A percentile compares a stretch with the other conserved stretches of the same genome.
These are phyloP conservation scores for Ibycter americanus DNA, from an alignment of 2,797 vertebrate species.

Conservation along the genomic window DNA sequence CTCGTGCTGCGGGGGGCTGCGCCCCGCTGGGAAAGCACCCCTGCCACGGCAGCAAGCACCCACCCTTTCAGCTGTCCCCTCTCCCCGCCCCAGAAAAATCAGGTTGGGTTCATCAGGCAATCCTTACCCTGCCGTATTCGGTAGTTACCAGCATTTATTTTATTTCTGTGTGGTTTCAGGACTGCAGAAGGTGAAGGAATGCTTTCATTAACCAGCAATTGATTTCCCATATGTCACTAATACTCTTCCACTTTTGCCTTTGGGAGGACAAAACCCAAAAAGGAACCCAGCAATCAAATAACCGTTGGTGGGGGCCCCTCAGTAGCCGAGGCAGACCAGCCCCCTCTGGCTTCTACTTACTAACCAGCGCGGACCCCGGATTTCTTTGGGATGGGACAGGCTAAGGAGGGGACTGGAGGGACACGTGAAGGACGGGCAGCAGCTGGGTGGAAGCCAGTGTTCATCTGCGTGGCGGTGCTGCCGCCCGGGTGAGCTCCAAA, in stretches of 20 bases:
- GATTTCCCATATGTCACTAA: slow-evolving; percentile 23
- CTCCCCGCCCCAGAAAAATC: not conserved
- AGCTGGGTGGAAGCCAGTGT: not conserved
- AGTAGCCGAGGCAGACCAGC: not conserved
- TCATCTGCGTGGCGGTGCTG: rapidly evolving
- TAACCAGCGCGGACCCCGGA: not conserved
- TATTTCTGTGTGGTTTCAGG: not conserved
- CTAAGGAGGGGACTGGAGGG: rapidly evolving
- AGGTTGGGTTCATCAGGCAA: not conserved
- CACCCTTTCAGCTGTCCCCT: not conserved
- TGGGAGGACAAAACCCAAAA: not conserved
- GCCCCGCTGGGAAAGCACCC: not conserved
- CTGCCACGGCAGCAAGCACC: not conserved
- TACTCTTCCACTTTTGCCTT: not conserved
- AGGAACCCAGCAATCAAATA: not conserved
- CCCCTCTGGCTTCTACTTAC: not conserved
- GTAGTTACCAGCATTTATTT: slow-evolving; percentile 20
- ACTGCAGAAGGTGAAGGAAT: not conserved
- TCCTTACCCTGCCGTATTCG: not conserved
- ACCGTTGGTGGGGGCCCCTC: not conserved
- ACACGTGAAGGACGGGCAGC: not conserved
- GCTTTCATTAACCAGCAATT: slow-evolving; percentile 13
- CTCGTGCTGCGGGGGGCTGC: not conserved
- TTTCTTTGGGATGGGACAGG: not conserved
- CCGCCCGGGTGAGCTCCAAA: not conserved